Conservation (phyloP, 2,113 vertebrate genomes). For the Menura novaehollandiae region DNA sequence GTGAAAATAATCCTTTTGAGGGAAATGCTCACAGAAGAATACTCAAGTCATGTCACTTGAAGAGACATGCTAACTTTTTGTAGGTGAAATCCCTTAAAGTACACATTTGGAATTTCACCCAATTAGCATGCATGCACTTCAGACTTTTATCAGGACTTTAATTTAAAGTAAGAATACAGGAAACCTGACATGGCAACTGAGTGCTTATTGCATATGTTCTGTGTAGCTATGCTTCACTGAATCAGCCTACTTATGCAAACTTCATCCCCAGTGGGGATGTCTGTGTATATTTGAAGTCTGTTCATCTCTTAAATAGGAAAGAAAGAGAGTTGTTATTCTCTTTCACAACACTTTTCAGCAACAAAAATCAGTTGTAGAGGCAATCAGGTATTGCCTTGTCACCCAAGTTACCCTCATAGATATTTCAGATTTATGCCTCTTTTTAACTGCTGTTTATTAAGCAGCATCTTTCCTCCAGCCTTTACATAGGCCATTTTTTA, state of each 20-base stretch:
- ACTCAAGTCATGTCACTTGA: neutral
- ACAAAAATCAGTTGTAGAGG: neutral
- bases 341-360: slow-evolving; percentile 9
- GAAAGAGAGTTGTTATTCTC: neutral
- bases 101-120: neutral
- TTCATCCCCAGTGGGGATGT: neutral
- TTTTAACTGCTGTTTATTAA: neutral
- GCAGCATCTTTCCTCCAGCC: neutral
- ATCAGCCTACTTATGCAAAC: slow-evolving; percentile 22
- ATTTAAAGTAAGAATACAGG: neutral
- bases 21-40: neutral
- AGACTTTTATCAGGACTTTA: neutral
- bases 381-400: neutral
- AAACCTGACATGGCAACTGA: neutral
- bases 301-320: neutral
- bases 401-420: neutral
- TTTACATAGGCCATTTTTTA: neutral
- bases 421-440: neutral
- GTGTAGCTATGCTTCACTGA: neutral
- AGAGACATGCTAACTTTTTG: neutral
- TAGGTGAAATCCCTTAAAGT: neutral
- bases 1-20: neutral
- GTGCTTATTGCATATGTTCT: neutral
- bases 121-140: neutral
- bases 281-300: neutral